Conservation (phyloP, 35 echinoderm and acorn worm genomes). For the Hemicentrotus pulcherrimus region DNA sequence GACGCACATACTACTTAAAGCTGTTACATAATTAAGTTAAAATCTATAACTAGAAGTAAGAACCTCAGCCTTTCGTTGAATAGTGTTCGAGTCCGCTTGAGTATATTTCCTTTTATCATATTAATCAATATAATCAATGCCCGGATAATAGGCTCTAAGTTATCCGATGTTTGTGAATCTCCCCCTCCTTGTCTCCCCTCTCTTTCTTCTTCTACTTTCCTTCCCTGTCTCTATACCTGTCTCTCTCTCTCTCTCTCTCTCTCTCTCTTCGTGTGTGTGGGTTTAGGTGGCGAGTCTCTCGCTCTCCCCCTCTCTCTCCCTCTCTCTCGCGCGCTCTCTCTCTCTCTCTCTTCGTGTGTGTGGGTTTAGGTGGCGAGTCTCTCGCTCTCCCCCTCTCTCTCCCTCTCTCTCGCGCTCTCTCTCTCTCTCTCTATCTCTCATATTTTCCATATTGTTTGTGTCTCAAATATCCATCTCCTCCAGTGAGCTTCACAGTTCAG, state of each 20-base stretch:
- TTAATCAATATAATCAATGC: background rate
- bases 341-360: too few species aligned
- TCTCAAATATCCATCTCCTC: too few species aligned
- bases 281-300: too few species aligned
- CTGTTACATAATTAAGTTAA: background rate
- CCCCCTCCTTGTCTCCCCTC: conserved; percentile 8
- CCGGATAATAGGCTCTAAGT: background rate
- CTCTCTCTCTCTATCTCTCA: too few species aligned
- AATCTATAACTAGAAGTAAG: background rate
- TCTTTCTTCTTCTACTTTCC: background rate
- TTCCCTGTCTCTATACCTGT: background rate
- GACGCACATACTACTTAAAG: background rate
- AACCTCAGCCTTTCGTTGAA: background rate
- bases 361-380: too few species aligned
- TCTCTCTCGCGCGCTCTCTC: too few species aligned
- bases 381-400: too few species aligned
- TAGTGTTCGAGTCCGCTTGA: background rate
- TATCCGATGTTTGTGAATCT: background rate
- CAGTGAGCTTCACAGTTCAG: too few species aligned
- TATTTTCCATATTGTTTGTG: too few species aligned
- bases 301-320: too few species aligned
- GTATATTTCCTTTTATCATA: background rate
- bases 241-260: background rate
- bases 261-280: too few species aligned
- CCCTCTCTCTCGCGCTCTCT: too few species aligned